Evolutionary conservation across 2,113 vertebrate genomes (phyloP).

Genomic region (Corynorhinus townsendii): DNA sequence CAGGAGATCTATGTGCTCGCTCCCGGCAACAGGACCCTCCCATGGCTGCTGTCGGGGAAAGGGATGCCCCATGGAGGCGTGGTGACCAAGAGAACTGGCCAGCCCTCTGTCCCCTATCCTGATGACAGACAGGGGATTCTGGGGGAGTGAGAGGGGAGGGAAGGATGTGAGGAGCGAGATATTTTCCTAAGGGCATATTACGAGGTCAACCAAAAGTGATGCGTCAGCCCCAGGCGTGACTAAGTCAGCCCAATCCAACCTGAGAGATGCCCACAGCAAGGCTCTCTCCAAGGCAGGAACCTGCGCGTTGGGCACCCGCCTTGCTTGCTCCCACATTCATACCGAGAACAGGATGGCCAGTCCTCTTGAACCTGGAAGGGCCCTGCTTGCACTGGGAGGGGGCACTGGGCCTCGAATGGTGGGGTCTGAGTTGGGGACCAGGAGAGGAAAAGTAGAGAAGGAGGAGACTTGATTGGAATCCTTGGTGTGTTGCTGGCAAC

Average conservation of each 20-base stretch:
- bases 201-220: not conserved
- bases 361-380: not conserved
- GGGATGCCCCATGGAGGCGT: not conserved
- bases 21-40: accelerated
- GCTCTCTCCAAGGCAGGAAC: not conserved
- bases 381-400: not conserved
- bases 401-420: not conserved
- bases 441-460: not conserved
- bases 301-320: not conserved
- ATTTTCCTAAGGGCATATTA: not conserved
- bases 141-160: accelerated
- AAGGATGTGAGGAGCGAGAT: not conserved
- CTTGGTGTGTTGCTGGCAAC: not conserved
- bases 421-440: not conserved
- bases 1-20: not conserved
- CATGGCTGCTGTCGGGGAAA: not conserved
- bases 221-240: not conserved
- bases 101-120: not conserved
- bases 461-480: not conserved
- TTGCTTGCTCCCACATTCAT: not conserved
- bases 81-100: not conserved
- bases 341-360: accelerated
- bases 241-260: not conserved
- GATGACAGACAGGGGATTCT: not conserved
- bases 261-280: not conserved